Conservation (phyloP, 2,888 invertebrate species). For the Agonopterix subpropinquella region DNA sequence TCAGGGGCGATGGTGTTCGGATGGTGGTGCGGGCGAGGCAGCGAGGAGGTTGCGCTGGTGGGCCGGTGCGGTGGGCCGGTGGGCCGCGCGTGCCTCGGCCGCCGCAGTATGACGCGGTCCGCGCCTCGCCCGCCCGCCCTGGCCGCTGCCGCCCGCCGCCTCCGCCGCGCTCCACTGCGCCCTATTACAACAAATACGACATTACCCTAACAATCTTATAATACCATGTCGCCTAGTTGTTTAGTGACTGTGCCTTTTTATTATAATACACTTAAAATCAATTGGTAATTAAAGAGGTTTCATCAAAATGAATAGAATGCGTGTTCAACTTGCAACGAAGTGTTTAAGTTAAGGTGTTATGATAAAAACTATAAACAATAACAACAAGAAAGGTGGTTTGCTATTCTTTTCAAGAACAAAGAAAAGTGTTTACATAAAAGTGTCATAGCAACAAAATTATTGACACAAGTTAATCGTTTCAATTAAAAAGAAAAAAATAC, state of each 20-base stretch:
- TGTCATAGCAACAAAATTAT: conserved; percentile 55
- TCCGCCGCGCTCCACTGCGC: conserved; percentile 27
- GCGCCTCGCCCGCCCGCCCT: conserved; percentile 44
- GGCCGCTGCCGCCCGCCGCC: conserved; percentile 21
- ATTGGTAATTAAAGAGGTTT: no score
- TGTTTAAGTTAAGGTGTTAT: no score
- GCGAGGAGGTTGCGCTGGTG: conserved; percentile 19
- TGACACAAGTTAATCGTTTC: conserved; percentile 19
- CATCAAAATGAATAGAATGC: background rate
- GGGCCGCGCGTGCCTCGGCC: conserved; percentile 27
- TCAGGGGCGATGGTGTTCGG: conserved; percentile 21
- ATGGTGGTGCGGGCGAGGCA: conserved; percentile 22
- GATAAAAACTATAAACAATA: no score
- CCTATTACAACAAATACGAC: conserved; percentile 26
- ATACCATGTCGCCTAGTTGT: conserved; percentile 22
- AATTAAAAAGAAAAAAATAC: conserved; percentile 1
- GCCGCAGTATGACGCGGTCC: conserved; percentile 68
- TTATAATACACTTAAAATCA: background rate
- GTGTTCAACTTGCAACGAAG: background rate
- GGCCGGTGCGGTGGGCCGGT: conserved; percentile 25
- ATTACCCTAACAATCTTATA: conserved; percentile 23
- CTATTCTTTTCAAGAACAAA: conserved; percentile 30
- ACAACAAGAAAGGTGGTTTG: no score
- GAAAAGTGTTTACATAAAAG: conserved; percentile 62
- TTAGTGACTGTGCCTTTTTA: conserved; percentile 44